Evolutionary conservation across 1,140 invertebrate species (phyloP).

Genomic region (Drosophila kohkoa): DNA sequence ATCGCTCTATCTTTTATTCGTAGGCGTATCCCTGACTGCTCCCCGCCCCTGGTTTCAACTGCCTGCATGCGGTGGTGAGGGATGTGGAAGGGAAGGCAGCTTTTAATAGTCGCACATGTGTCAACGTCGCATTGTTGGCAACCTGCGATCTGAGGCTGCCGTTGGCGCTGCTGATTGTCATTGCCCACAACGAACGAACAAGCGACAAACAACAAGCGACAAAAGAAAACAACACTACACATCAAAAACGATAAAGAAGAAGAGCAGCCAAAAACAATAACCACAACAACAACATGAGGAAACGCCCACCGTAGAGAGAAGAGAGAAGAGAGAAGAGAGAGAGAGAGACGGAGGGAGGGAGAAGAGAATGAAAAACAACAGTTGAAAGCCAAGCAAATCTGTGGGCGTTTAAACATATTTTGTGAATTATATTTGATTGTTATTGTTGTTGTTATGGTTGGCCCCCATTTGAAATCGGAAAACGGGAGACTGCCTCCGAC

Average conservation of each 20-base stretch:
- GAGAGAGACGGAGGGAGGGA: background rate
- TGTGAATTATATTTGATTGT: slow-evolving; percentile 77
- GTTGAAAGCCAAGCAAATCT: slow-evolving; percentile 32
- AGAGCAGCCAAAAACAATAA: slow-evolving; percentile 27
- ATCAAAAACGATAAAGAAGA: background rate
- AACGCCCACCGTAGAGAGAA: slow-evolving; percentile 34
- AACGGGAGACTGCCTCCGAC: background rate
- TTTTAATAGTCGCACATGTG: slow-evolving; percentile 25
- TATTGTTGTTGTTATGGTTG: slow-evolving; percentile 22
- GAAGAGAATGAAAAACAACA: slow-evolving; percentile 16
- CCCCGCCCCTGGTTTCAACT: background rate
- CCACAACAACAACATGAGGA: slow-evolving; percentile 24
- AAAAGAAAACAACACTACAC: slow-evolving; percentile 2
- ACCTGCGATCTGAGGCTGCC: slow-evolving; percentile 15
- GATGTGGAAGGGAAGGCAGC: background rate
- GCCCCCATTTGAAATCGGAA: slow-evolving; percentile 9
- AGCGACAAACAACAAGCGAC: slow-evolving; percentile 14
- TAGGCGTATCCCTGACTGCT: slow-evolving; percentile 23
- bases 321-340: too few relatives aligned
- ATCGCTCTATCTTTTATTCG: slow-evolving; percentile 35
- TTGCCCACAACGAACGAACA: slow-evolving; percentile 11
- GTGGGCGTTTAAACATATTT: slow-evolving; percentile 79
- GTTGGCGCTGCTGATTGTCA: slow-evolving; percentile 32
- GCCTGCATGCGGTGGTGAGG: too few relatives aligned
- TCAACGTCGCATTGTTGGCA: slow-evolving; percentile 15